Conservation (phyloP, 2,888 invertebrate genomes). For the Syritta pipiens region DNA sequence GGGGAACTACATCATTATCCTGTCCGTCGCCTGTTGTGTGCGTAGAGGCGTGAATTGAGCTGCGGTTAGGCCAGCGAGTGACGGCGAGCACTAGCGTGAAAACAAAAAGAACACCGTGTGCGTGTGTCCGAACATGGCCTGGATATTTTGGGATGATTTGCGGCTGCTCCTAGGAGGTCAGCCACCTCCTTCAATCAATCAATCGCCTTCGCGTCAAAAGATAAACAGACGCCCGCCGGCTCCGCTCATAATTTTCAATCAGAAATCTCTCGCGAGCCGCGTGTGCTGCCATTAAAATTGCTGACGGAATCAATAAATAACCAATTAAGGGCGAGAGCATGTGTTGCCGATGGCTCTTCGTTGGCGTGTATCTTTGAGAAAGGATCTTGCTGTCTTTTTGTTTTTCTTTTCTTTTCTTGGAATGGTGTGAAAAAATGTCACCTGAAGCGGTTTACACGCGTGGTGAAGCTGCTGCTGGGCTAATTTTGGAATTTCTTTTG, state of each 20-base stretch:
- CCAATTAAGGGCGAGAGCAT: constrained; percentile 66
- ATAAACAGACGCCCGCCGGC: constrained; percentile 19
- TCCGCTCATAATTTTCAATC: constrained; percentile 64
- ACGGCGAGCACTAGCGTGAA: background rate
- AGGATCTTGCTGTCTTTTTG: constrained; percentile 54
- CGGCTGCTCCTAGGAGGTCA: background rate
- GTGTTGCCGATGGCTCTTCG: constrained; percentile 50
- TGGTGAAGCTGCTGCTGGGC: constrained; percentile 40
- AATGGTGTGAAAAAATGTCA: constrained; percentile 66
- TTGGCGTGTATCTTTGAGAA: constrained; percentile 21
- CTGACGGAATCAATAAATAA: constrained; percentile 68
- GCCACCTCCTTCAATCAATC: constrained; percentile 37
- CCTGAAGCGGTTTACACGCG: constrained; percentile 58
- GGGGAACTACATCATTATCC: constrained; percentile 57
- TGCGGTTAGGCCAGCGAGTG: constrained; percentile 38
- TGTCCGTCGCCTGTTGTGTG: constrained; percentile 56
- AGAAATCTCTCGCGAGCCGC: constrained; percentile 43
- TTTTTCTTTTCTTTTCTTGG: constrained; percentile 33
- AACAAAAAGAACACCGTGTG: constrained; percentile 32
- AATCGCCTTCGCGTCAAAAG: constrained; percentile 44
- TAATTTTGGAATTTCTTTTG: constrained; percentile 45
- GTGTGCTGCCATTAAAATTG: constrained; percentile 64
- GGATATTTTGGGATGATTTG: background rate
- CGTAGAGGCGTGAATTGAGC: constrained; percentile 58
- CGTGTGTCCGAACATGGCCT: constrained; percentile 41